Base-by-base conservation (phyloP, 2,797 vertebrate species). In the Siniperca obscura region DNA sequence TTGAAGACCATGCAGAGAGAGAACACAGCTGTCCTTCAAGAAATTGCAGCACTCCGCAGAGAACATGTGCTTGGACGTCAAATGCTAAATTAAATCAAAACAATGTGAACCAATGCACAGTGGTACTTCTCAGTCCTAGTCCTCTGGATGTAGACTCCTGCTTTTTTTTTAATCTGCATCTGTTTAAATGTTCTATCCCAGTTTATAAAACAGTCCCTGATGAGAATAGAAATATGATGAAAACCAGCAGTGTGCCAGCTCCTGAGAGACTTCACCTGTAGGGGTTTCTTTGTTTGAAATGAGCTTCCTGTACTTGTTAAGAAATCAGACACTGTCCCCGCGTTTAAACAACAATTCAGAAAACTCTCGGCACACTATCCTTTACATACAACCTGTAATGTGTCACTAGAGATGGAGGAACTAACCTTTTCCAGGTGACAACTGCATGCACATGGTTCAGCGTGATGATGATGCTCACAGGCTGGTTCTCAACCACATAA, bases 401-500 rank as follows among this genome's bases (percentile, higher is more conserved):
- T 46, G 16, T 50, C 40, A 57, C 11, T 36, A 16, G 11, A 66
- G 30, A 66, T 0, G 34, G 14, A 78, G 8, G 13, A 10, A 76
- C 92, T 78, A 64, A 98, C 98, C 96, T 98, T 90, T 97, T 98
- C 98, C 98, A 99, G 80, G 95, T 92, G 86, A 98, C 92, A 0
- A 90, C 93, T 46, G 97, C 97, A 16, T 98, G 96, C 60, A 99
- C 98, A 0, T 99, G 97, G 86, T 98, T 99, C 76, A 99, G 96
- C 0, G 97, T 97, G 86, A 99, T 86, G 17, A 95, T 97, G 84
- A 98, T 74, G 67, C 84, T 95, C 42, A 93, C 91, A 0, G 96
- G 94, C 72, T 97, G 97, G 78, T 97, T 97, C 90, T 99, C 98
- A 38, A 97, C 97, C 75, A 97, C 94, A 0, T 97, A 97, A 21